Evolutionary conservation across 2,113 vertebrate species (phyloP), one percentile per base, ranked within the genome.

Genomic region (Diglossa brunneiventris): DNA sequence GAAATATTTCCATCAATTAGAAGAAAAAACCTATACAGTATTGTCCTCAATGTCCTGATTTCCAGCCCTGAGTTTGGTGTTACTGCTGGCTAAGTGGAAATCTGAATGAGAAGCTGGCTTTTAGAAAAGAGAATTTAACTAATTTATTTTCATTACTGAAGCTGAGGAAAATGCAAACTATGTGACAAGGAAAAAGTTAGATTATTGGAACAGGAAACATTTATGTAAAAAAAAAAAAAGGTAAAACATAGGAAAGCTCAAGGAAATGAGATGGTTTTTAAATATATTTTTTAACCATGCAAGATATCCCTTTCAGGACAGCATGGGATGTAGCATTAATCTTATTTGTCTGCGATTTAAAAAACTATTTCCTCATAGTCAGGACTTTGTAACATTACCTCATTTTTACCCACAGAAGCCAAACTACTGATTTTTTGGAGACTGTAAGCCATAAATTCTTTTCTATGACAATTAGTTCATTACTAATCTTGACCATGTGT

Each of bases 371-470:
- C 64, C 68, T 90, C 11, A 30, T 5, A 67, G 64, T 67, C 35
- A 75, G 28, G 35, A 74, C 61, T 89, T 90, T 81, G 75, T 56
- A 86, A 56, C 79, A 84, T 95, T 88, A 95, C 85, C 68, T 96
- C 90, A 96, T 90, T 89, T 95, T 90, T 89, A 82, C 39, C 44
- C 61, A 83, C 70, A 95, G 67, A 97, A 93, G 82, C 64, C 92
- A 93, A 96, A 94, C 58, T 67, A 13, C 68, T 68, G 44, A 49
- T 44, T 77, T 95, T 94, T 86, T 74, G 39, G 46, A 92, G 61
- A 70, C 61, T 68, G 47, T 35, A 64, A 74, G 56, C 41, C 80
- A 72, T 86, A 79, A 42, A 18, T 66, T 90, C 70, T 78, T 79
- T 93, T 63, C 68, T 53, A 24, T 86, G 79, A 79, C 41, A 73